Base-by-base conservation (phyloP, 2,888 invertebrate species). In the Sesia bembeciformis region DNA sequence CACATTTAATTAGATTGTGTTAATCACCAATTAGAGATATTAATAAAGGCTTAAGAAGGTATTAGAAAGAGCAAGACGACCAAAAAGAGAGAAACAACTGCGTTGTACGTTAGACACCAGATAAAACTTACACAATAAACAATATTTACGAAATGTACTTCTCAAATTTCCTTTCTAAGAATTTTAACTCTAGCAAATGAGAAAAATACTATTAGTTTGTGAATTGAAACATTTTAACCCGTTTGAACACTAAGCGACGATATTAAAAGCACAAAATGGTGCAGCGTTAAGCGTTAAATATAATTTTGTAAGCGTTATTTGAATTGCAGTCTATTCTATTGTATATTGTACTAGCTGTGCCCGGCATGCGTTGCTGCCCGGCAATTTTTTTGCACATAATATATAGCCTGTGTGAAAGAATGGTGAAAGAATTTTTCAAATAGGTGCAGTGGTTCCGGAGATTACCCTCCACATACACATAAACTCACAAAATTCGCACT, bases 101-200 rank as follows among this genome's bases (percentile, higher is more conserved):
- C 81, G 70, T 81, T 81, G 79, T 80, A 80, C 81, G 63, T 70
- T 60, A 65, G 58, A 60, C 67, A 68, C 66, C 63, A 66, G 68
- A 68, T 65, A 68, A 74, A 74, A 72, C 57, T 61, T 63, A 8
- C 8, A 7, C 7, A 46, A 46, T 8, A 8, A 23, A 23, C 23
- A 23, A 23, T 23, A 23, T 23, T 23, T 23, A 1, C 23, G 23
- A 46, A 8, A 46, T 46, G 23, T 46, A 8, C 4, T n/a, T 46
- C 8, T 46, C 3, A 8, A 5, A n/a, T 46, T 8, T 46, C 7
- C 8, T 23, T 2, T 23, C 23, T 23, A 23, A 23, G 2, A 23
- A 23, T 23, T 23, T 23, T 23, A 23, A 23, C 23, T 23, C 23
- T 2, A 23, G 23, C 23, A 23, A 23, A 23, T 23, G 2, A 23